These are phyloP conservation scores for Antheraea assamensis DNA, from an alignment of 2,888 invertebrate species.

Conservation along the genomic window DNA sequence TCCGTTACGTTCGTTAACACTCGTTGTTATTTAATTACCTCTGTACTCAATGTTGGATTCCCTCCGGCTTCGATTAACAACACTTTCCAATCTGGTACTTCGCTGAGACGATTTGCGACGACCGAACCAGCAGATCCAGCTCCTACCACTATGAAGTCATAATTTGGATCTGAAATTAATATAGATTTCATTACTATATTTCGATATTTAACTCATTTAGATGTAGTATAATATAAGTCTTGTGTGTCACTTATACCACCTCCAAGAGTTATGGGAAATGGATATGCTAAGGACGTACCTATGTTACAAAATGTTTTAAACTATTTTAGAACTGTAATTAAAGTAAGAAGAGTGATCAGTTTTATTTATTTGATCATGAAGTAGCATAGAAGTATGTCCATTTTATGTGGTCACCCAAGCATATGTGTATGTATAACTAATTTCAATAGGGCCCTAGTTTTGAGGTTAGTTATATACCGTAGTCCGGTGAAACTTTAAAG, in stretches of 20 bases:
- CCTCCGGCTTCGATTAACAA: constrained; percentile 84
- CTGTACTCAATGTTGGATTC: constrained; percentile 81
- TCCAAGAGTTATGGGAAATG: background rate
- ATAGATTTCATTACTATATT: background rate
- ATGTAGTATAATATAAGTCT: background rate
- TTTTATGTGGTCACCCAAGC: too few species aligned
- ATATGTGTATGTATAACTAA: too few species aligned
- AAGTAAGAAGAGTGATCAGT: background rate
- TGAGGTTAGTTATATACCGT: too few species aligned
- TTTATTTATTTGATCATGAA: background rate
- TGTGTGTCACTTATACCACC: background rate
- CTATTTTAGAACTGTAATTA: background rate
- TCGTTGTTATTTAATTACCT: constrained; percentile 44
- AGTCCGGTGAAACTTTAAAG: too few species aligned
- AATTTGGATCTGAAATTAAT: constrained; percentile 65
- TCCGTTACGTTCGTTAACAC: too few species aligned
- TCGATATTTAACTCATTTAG: background rate
- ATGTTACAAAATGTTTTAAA: background rate
- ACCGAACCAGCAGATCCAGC: constrained; percentile 85
- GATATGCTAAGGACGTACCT: background rate
- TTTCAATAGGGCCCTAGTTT: too few species aligned
- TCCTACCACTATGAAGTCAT: constrained; percentile 84
- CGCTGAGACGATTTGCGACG: constrained; percentile 83
- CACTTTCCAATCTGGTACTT: constrained; percentile 82
- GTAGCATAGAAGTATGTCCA: too few species aligned